These are phyloP conservation scores for Meandrina meandrites DNA, from an alignment of 92 coral and sea anemone genomes.

Conservation along the genomic window DNA sequence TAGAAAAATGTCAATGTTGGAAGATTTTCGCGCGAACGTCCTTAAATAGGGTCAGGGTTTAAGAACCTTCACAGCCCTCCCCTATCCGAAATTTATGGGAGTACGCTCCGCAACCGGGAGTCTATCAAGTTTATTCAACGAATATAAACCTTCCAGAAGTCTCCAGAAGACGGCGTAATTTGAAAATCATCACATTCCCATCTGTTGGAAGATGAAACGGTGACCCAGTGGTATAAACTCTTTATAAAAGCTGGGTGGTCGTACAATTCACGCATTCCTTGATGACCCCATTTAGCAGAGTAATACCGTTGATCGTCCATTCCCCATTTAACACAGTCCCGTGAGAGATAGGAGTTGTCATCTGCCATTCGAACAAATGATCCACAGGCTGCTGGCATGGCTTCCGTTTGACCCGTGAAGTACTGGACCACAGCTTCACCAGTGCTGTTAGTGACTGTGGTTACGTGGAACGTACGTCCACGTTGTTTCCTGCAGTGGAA, in stretches of 20 bases:
- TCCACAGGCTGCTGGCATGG: conserved; percentile 21
- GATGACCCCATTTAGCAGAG: not conserved
- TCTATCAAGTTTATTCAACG: no score
- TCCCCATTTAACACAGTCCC: conserved; percentile 23
- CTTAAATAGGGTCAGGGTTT: no score
- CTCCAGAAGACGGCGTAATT: not conserved
- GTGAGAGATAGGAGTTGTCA: conserved; percentile 23
- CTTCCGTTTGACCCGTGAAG: conserved; percentile 8
- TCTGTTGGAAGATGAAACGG: not conserved
- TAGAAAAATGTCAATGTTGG: no score
- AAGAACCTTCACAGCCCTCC: no score
- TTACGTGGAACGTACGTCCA: conserved; percentile 37
- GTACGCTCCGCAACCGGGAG: no score
- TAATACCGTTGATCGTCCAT: not conserved
- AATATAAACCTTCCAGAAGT: conserved; percentile 28
- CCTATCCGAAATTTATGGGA: no score
- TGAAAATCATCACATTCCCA: conserved; percentile 47
- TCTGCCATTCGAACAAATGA: conserved; percentile 15
- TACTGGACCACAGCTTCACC: conserved; percentile 32
- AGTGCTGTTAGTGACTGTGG: conserved; percentile 18
- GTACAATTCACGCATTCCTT: not conserved
- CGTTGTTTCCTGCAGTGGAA: conserved; percentile 40
- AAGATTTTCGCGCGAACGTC: no score
- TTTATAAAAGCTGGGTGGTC: conserved; percentile 33
- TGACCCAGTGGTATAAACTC: not conserved